Conservation (phyloP, 2,888 invertebrate genomes). For the Abrostola triplasia region DNA sequence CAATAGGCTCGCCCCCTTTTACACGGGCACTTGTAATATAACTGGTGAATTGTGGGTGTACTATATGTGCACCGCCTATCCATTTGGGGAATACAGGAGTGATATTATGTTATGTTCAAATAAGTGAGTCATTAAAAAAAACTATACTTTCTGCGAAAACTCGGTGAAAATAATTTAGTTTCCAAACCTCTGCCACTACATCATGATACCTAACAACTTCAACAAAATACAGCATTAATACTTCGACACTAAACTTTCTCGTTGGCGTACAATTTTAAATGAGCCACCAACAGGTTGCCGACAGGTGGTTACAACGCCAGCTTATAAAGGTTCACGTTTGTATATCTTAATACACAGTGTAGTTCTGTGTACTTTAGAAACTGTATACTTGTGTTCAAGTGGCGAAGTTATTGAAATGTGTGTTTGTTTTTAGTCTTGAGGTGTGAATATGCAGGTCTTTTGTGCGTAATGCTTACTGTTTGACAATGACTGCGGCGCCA, state of each 20-base stretch:
- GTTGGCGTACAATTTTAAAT: constrained; percentile 45
- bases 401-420: background rate
- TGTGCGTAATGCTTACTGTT: background rate
- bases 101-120: no score
- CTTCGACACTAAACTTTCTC: constrained; percentile 26
- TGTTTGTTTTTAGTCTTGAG: background rate
- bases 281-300: constrained; percentile 46
- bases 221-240: constrained; percentile 23
- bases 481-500: background rate
- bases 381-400: constrained; percentile 24
- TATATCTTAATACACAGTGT: constrained; percentile 16
- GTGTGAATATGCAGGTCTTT: background rate
- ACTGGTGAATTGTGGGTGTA: no score
- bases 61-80: no score
- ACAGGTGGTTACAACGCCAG: constrained; percentile 44
- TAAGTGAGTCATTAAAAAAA: no score
- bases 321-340: constrained; percentile 26
- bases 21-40: no score
- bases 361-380: constrained; percentile 2
- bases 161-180: no score
- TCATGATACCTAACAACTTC: background rate
- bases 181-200: no score
- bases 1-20: no score
- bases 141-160: no score
- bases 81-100: no score